Evolutionary conservation across 1,140 invertebrate species (phyloP), one percentile per base, ranked within the genome.

Genomic region (Papilio polytes): DNA sequence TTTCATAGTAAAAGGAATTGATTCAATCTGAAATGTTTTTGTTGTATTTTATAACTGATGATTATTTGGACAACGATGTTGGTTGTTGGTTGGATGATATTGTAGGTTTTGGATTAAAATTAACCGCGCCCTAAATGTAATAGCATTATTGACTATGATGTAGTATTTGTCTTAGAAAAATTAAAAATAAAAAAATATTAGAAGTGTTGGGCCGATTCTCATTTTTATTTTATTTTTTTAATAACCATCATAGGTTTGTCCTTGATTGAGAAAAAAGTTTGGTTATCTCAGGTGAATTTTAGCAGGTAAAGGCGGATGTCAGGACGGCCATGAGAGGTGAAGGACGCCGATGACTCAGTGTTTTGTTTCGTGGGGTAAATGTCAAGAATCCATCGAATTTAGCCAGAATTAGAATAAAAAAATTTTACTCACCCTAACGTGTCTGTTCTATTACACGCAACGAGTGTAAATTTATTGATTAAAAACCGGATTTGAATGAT

Each of bases 281-380:
- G 82, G 85, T 82, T 84, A 72, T 81, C 20, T 78, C 41, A 26
- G 80, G 82, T 82, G 53, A 80, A 48, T 82, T 89, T 88, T 85
- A 81, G 81, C 72, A 77, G 82, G 83, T 80, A 88, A 91, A 84
- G 89, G 89, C 53, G 89, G 88, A 91, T 89, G 85, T 86, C 82
- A 84, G 81, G 80, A 80, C 79, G 84, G 78, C 83, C 77, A 80
- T 74, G 63, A 72, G 85, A 90, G 90, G 89, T 92, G 90, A 91
- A 91, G 89, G 90, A 88, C 89, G 85, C 53, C 78, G 81, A 82
- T 92, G 90, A 92, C 80, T 92, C 90, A 92, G 82, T 80, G 80
- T 82, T 82, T 85, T 80, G 82, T 82, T 80, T 78, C 53, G 74
- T 84, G 83, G 81, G 74, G 82, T 82, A 86, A 83, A 86, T 87